Evolutionary conservation across 1,140 invertebrate species (phyloP).

Genomic region (Drosophila repletoides): DNA sequence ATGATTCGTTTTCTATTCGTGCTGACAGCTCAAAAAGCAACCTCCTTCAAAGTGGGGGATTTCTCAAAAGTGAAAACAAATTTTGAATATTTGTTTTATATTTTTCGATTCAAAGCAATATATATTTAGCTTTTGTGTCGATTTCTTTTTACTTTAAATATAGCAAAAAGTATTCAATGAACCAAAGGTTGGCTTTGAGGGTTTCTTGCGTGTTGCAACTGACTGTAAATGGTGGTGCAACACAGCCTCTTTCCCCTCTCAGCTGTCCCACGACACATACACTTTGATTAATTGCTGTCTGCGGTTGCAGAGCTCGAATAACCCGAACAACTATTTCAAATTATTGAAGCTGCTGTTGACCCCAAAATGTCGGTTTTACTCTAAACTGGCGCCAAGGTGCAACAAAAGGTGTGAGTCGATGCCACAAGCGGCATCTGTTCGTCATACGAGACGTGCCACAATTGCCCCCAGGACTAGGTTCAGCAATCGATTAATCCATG

Average conservation of each 20-base stretch:
- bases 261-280: not conserved
- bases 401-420: not conserved
- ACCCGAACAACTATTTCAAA: constrained; percentile 16
- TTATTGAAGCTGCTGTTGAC: constrained; percentile 9
- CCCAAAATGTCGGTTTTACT: too few relatives aligned
- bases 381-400: constrained; percentile 27
- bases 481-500: not conserved
- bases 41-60: too few relatives aligned
- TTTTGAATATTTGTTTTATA: too few relatives aligned
- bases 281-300: constrained; percentile 54
- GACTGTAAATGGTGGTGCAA: constrained; percentile 5
- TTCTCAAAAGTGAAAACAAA: too few relatives aligned
- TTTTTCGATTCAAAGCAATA: too few relatives aligned
- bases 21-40: too few relatives aligned
- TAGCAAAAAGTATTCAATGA: too few relatives aligned
- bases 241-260: not conserved
- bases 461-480: not conserved
- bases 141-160: too few relatives aligned
- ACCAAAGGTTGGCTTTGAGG: too few relatives aligned
- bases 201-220: too few relatives aligned
- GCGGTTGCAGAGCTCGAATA: constrained; percentile 20
- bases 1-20: too few relatives aligned
- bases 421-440: not conserved
- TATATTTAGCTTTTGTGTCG: too few relatives aligned
- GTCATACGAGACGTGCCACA: not conserved